A percentile compares a stretch with the other conserved stretches of the same genome.
These are phyloP conservation scores for Meteorus cinctellus DNA, from an alignment of 2,888 invertebrate species.

Conservation along the genomic window DNA sequence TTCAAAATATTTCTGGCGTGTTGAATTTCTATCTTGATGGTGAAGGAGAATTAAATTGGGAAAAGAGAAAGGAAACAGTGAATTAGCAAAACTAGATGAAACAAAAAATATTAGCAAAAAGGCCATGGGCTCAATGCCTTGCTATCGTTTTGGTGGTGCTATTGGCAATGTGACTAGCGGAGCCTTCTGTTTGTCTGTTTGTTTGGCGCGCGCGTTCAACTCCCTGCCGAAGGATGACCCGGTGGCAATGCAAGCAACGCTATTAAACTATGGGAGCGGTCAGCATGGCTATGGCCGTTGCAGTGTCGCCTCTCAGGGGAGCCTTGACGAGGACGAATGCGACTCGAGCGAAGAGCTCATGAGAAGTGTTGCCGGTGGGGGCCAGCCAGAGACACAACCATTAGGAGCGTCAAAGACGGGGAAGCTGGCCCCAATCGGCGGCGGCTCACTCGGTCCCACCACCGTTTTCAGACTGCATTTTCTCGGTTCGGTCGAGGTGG, in stretches of 20 bases:
- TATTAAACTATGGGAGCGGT: conserved; percentile 69
- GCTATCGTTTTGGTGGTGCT: conserved; percentile 65
- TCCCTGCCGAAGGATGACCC: conserved; percentile 62
- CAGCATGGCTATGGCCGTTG: conserved; percentile 69
- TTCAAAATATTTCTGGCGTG: conserved; percentile 2
- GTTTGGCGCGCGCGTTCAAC: conserved; percentile 65
- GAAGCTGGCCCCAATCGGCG: conserved; percentile 67
- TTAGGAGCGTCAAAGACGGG: conserved; percentile 34
- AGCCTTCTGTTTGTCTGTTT: conserved; percentile 71
- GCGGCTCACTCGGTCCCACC: conserved; percentile 64
- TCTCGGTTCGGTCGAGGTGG: conserved; percentile 90
- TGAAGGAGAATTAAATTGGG: neutral
- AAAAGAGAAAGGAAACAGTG: neutral
- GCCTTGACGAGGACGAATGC: conserved; percentile 72
- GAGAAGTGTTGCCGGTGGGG: conserved; percentile 68
- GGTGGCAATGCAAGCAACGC: conserved; percentile 69
- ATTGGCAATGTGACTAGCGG: conserved; percentile 70
- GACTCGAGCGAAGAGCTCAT: conserved; percentile 72
- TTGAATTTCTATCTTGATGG: conserved; percentile 34
- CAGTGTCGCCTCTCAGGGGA: conserved; percentile 71
- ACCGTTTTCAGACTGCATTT: conserved; percentile 88
- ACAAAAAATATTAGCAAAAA: conserved; percentile 40
- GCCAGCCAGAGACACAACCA: conserved; percentile 50
- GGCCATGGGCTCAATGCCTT: conserved; percentile 57
- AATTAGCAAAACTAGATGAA: conserved; percentile 3